Evolutionary conservation across 2,797 vertebrate genomes (phyloP), one percentile per base, ranked within the genome.

Genomic region (Sebastiscus albofasciatus): DNA sequence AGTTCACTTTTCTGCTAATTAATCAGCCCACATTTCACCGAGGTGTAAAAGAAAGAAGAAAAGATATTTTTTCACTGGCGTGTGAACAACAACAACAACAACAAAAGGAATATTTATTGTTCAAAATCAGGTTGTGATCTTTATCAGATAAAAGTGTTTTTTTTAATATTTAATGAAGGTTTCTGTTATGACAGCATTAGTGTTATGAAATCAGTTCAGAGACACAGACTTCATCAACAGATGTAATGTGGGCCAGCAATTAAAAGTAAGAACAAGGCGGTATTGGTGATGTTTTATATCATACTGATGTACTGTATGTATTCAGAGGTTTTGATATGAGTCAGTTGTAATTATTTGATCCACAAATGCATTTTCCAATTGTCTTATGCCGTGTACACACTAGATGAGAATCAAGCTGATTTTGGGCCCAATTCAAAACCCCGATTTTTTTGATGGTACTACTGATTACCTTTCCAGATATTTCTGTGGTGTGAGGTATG

Each of bases 1-100:
- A 58, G 46, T 76, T 84, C 6, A 27, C 56, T 76, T 80, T 59
- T 42, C 69, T 84, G 67, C 65, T 82, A 79, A 89, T 87, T 88
- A 79, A 82, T 85, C 61, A 69, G 59, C 60, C 46, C 26, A 52
- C 31, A 75, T 60, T 84, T 76, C 42, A 71, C 8, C 20, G 18
- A 67, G 33, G 70, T 72, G 31, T 65, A 24, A 64, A 58, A 62
- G 26, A 77, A 13, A 24, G 14, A 65, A 34, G 13, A 14, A 18
- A 46, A 13, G 0, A 16, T 60, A 54, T 67, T 36, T 58, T 31
- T 31, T 16, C 4, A 36, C 34, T n/a, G 1, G 10, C 72, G 12
- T 24, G 42, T 31, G 52, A 34, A n/a, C 1, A 34, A 71, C 16
- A 70, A 26, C 24, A 70, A 26, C 24, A 24, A 24, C 14, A 27